Base-by-base conservation (phyloP, 2,797 vertebrate species). In the Sebastes hubbsi region DNA sequence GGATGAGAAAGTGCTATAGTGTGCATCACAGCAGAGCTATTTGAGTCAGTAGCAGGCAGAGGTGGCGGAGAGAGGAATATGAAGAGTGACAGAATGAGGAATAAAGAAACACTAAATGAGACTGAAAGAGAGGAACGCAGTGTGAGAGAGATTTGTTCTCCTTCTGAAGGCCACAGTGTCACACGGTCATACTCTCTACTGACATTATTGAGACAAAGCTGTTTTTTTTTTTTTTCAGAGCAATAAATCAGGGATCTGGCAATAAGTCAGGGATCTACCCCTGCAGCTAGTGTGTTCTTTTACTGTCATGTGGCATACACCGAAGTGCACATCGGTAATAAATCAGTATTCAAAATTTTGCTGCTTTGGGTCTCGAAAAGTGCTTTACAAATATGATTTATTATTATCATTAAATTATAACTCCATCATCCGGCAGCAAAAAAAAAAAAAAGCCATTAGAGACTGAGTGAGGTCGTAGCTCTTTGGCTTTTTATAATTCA, bases 41-140 rank as follows among this genome's bases (percentile, higher is more conserved):
- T 66, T 69, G 27, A 87, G 72, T 77, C 81, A 68, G 58, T 72
- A 3, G 38, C 64, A 80, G 8, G 72, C 73, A 3, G 56, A 77
- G 64, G 68, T 77, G 74, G 60, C 55, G 56, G 72, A 18, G 27
- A 70, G 66, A 74, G 54, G 70, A 84, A 65, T 25, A 79, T 75
- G 20, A 77, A 56, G 77, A 70, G 75, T 68, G 85, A 84, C 84
- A 82, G 59, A 81, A 78, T 82, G 83, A 77, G 70, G 60, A 77
- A 79, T 63, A 38, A 81, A 49, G 34, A 56, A 75, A 83, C 82
- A 58, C 2, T 49, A 32, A 72, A 38, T 63, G 25, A 66, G 25
- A 65, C 1, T 6, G 52, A 75, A 13, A 55, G 55, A 27, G n/a
- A 30, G 6, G 27, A 72, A 61, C 1, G n/a, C 22, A 59, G 72